Base-by-base conservation (phyloP, 2,113 vertebrate genomes). In the Rafetus swinhoei region DNA sequence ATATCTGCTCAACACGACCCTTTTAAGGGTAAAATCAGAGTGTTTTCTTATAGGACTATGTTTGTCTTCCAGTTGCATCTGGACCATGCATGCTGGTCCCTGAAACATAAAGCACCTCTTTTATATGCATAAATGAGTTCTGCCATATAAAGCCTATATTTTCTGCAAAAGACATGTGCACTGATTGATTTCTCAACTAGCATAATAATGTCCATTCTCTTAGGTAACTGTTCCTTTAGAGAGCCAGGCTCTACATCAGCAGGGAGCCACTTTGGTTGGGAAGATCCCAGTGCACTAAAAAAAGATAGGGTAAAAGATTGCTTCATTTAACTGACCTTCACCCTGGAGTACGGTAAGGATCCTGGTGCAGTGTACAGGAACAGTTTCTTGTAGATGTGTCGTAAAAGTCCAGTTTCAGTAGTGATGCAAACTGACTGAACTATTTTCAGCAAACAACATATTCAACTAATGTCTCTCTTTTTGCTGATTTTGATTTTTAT, bases 1-100 rank as follows among this genome's bases (percentile, higher is more conserved):
- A 92, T 91, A 92, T 90, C 82, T 95, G 91, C 15, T 97, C 57
- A 21, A n/a, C 77, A 91, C 19, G 15, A 15, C 89, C 90, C 79
- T 87, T 92, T 54, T 92, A 94, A 93, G 91, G 82, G 57, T 95
- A 92, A 94, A 89, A 84, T 59, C 0, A 0, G 81, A 94, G 84
- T 45, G 50, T 87, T 93, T 94, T 90, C 82, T 85, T 72, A 3
- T 4, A 50, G 15, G 27, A 1, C 84, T 1, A 0, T 82, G 85
- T 95, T 79, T 76, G 35, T 55, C n/a, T 39, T 91, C 72, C 35
- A 52, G 15, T 35, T 84, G 53, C 16, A 29, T 82, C 14, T 92
- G 85, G 79, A 27, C 18, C n/a, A 16, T 55, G 18, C 18, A 27
- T 25, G 9, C 5, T 59, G 53, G 11, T 81, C 15, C 21, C 72